Evolutionary conservation across 2,113 vertebrate genomes (phyloP).

Genomic region (Andinoacara biseriatus): DNA sequence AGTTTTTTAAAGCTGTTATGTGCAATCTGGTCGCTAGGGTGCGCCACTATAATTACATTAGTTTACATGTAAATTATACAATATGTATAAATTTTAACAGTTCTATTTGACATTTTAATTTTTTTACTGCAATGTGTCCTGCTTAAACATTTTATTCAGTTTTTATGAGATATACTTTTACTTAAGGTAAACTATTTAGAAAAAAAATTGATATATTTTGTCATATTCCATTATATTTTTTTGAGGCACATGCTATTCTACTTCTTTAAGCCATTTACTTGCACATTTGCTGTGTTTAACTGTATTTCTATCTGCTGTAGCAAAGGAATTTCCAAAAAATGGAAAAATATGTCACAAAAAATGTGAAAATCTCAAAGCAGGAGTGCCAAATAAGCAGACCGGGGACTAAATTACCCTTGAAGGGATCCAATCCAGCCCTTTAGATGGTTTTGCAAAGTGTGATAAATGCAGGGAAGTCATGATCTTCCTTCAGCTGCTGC

Average conservation of each 20-base stretch:
- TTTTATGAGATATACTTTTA: not conserved
- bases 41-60: not conserved
- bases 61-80: not conserved
- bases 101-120: too few relatives aligned
- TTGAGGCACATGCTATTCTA: not conserved
- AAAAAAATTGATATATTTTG: too few relatives aligned
- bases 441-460: not conserved
- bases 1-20: not conserved
- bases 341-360: not conserved
- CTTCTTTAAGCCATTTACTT: not conserved
- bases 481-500: too few relatives aligned
- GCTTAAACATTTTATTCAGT: not conserved
- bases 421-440: rapidly evolving
- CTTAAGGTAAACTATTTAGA: too few relatives aligned
- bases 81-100: not conserved
- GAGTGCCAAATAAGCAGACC: not conserved
- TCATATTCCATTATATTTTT: not conserved
- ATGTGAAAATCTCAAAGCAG: not conserved
- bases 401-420: not conserved
- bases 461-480: too few relatives aligned
- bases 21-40: not conserved
- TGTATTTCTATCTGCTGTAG: not conserved
- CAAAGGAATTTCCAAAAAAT: not conserved
- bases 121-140: not conserved
- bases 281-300: not conserved